These are phyloP conservation scores for Magallana nippona DNA, from an alignment of 2,888 invertebrate species.

Conservation along the genomic window DNA sequence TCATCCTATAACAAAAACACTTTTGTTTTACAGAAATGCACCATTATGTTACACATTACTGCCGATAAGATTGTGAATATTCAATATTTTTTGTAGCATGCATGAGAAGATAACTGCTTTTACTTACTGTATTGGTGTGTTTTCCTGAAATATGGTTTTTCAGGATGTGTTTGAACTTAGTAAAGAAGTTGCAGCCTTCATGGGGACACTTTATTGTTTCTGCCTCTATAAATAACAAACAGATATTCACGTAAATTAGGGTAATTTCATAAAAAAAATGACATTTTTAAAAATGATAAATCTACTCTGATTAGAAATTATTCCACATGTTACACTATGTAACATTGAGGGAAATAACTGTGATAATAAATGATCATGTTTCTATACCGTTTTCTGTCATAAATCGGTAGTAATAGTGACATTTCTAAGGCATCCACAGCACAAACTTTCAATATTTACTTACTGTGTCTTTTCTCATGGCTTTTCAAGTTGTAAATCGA, in stretches of 20 bases:
- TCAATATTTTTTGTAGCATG: neutral
- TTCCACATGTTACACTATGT: no score
- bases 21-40: no score
- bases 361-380: no score
- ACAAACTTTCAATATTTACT: neutral
- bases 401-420: no score
- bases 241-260: neutral
- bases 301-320: no score
- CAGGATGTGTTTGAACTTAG: slow-evolving; percentile 48
- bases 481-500: slow-evolving; percentile 44
- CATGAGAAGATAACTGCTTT: neutral
- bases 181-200: slow-evolving; percentile 49
- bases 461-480: slow-evolving; percentile 48
- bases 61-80: neutral
- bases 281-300: no score
- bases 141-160: slow-evolving; percentile 49
- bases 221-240: slow-evolving; percentile 40
- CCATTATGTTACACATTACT: no score
- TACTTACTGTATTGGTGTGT: slow-evolving; percentile 46
- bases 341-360: no score
- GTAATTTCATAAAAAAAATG: no score
- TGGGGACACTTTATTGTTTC: slow-evolving; percentile 44
- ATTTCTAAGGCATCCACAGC: no score
- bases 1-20: no score
- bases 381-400: no score